A percentile compares a stretch with the other conserved stretches of the same genome.
Conservation (phyloP, 2,888 invertebrate species). For the Parochlus steinenii region DNA sequence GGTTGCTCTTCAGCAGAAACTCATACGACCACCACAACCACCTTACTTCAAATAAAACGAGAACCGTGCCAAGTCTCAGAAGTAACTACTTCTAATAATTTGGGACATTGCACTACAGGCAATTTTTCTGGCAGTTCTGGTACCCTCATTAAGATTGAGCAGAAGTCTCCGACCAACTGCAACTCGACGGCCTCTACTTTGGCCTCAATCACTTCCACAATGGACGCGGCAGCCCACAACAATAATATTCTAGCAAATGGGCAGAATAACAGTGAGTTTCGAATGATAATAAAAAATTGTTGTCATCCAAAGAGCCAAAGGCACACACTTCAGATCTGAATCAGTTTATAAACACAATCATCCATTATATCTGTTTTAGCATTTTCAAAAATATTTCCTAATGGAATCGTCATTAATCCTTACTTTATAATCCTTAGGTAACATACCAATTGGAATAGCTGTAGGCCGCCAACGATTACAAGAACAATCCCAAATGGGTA, state of each 20-base stretch:
- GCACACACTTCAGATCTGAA: neutral
- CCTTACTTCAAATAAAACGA: slow-evolving; percentile 21
- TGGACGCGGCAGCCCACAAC: slow-evolving; percentile 2
- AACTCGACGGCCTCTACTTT: slow-evolving; percentile 5
- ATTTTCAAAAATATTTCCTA: slow-evolving; percentile 1
- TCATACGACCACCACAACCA: slow-evolving; percentile 2
- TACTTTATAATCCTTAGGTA: slow-evolving; percentile 22
- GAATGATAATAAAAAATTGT: neutral
- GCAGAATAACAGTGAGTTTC: slow-evolving; percentile 8
- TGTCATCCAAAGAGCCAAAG: neutral
- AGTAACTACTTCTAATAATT: slow-evolving; percentile 28
- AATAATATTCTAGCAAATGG: slow-evolving; percentile 5
- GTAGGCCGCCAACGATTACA: slow-evolving; percentile 61
- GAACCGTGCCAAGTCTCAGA: slow-evolving; percentile 31
- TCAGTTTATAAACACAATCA: too few relatives aligned
- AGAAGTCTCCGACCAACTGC: slow-evolving; percentile 22
- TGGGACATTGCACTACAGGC: slow-evolving; percentile 19
- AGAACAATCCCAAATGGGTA: slow-evolving; percentile 19
- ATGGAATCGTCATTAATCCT: slow-evolving; percentile 13
- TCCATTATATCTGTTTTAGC: neutral
- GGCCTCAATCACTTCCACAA: slow-evolving; percentile 8
- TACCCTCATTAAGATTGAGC: slow-evolving; percentile 29
- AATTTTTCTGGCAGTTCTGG: slow-evolving; percentile 20
- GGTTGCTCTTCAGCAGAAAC: slow-evolving; percentile 3
- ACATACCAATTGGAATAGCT: slow-evolving; percentile 71